phyloP scores from a whole-genome alignment of 2,113 vertebrate species.

The Heptranchias perlo region DNA sequence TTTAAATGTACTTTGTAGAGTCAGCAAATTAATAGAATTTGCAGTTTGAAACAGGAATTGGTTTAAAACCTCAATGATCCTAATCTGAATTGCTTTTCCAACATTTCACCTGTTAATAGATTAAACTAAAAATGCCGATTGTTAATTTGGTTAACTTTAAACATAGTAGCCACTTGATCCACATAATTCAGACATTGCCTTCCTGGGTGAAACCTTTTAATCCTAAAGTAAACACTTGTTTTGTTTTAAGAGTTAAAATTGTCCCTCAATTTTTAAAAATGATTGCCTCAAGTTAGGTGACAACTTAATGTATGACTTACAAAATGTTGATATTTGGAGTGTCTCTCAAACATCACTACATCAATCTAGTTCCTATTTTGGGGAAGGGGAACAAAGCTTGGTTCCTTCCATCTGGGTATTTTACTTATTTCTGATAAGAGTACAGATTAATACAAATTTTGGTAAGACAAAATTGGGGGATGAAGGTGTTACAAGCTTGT shows the following conservation, averaged over 20 bases:
- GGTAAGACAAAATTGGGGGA: slow-evolving; percentile 11
- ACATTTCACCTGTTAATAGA: background rate
- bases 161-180: background rate
- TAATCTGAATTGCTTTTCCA: background rate
- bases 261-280: background rate
- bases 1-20: background rate
- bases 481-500: background rate
- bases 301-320: background rate
- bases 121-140: background rate
- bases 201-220: slow-evolving; percentile 22
- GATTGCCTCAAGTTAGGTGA: background rate
- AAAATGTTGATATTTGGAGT: slow-evolving; percentile 20
- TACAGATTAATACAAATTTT: background rate
- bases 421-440: background rate
- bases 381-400: background rate
- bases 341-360: slow-evolving; percentile 29
- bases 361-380: background rate
- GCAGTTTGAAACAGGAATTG: background rate
- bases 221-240: background rate
- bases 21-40: background rate
- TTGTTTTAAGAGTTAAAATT: background rate
- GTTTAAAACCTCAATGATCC: background rate
- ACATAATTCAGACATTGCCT: slow-evolving; percentile 36
- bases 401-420: background rate
- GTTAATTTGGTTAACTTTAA: slow-evolving; percentile 9